phyloP scores from a whole-genome alignment of 2,888 invertebrate species.

The Leptinotarsa tumamoca region DNA sequence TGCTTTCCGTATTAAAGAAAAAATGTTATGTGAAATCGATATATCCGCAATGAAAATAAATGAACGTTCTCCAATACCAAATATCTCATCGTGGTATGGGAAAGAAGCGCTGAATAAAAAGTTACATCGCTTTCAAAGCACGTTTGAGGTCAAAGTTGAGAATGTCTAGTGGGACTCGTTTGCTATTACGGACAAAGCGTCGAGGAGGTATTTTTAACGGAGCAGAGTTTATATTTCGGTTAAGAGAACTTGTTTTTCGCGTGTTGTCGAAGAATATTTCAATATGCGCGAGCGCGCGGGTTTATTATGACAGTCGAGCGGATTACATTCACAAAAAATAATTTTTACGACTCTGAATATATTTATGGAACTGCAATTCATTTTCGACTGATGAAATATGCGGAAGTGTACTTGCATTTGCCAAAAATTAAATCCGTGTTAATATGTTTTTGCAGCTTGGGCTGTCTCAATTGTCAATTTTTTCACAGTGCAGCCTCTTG shows the following conservation, averaged over 20 bases:
- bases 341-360: not conserved
- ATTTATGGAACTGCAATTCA: not conserved
- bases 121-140: slow-evolving; percentile 44
- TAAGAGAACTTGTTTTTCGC: slow-evolving; percentile 11
- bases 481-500: too few species aligned
- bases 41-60: slow-evolving; percentile 19
- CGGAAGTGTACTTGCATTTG: not conserved
- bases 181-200: slow-evolving; percentile 34
- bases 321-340: not conserved
- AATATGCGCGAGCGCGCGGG: not conserved
- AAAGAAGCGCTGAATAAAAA: slow-evolving; percentile 44
- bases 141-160: slow-evolving; percentile 53
- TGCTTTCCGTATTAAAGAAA: not conserved
- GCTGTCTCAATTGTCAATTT: too few species aligned
- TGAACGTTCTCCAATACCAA: slow-evolving; percentile 22
- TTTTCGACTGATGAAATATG: not conserved
- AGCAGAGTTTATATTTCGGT: slow-evolving; percentile 8
- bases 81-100: slow-evolving; percentile 39
- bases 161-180: slow-evolving; percentile 42
- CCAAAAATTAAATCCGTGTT: not conserved
- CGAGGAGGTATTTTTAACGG: slow-evolving; percentile 19
- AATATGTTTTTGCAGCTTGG: too few species aligned
- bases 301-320: not conserved
- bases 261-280: slow-evolving; percentile 9
- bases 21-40: slow-evolving; percentile 18